These are phyloP conservation scores for Epistrophe grossulariae DNA, from an alignment of 2,888 invertebrate genomes.

Conservation along the genomic window DNA sequence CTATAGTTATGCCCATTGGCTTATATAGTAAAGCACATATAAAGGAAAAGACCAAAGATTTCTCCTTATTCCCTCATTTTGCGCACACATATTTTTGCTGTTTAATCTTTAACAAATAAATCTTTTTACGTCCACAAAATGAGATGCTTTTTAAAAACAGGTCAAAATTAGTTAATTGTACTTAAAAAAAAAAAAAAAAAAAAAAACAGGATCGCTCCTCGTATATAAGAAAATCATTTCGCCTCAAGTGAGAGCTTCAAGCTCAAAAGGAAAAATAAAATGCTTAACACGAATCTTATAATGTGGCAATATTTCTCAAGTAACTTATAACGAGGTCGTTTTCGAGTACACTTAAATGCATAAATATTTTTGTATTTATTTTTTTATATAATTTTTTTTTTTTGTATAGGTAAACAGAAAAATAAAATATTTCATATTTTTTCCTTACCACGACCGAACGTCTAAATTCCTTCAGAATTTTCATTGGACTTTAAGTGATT, in stretches of 20 bases:
- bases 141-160: constrained; percentile 1
- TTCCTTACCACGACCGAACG: not conserved
- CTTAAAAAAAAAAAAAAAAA: not conserved
- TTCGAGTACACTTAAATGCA: constrained; percentile 17
- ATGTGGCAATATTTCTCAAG: constrained; percentile 18
- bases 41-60: not conserved
- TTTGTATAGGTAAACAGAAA: not conserved
- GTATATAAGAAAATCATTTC: not conserved
- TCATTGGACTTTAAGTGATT: constrained; percentile 37
- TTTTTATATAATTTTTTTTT: not conserved
- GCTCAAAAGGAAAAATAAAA: not conserved
- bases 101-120: constrained; percentile 11
- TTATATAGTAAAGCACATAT: no score
- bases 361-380: constrained; percentile 4
- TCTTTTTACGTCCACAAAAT: not conserved
- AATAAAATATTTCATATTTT: not conserved
- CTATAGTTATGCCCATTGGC: no score
- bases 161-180: constrained; percentile 26
- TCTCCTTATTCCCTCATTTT: not conserved
- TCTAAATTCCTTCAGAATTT: constrained; percentile 32
- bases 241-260: not conserved
- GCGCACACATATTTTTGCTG: not conserved
- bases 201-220: not conserved
- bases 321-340: constrained; percentile 34
- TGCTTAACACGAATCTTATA: constrained; percentile 24